Evolutionary conservation across 2,113 vertebrate species (phyloP), one percentile per base, ranked within the genome.

Genomic region (Lates calcarifer): DNA sequence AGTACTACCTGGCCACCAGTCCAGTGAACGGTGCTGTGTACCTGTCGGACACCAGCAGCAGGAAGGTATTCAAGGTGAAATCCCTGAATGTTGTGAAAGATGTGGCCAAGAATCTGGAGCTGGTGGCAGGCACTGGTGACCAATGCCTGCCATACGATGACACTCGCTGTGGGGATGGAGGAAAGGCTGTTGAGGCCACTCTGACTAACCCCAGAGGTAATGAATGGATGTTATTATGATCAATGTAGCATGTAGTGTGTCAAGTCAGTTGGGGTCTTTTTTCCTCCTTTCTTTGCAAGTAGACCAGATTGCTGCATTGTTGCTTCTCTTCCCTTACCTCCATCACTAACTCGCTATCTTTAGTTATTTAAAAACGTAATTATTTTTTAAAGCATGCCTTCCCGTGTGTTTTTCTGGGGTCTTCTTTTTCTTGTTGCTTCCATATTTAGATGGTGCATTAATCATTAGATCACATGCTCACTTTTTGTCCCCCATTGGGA

Each of bases 131-230:
- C 28, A 99, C 98, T 0, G 98, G 98, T 3, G 98, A 99, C 89
- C 98, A 99, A 89, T 99, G 98, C 89, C 96, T 99, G 62, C 98
- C 98, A 0, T 99, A 99, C 0, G 98, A 99, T 18, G 98, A 99
- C 41, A 95, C 96, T 0, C 98, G 98, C 83, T 99, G 98, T 0
- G 98, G 98, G n/a, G 98, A 99, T 6, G 98, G 98, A 56, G 98
- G 98, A 24, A 99, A 97, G 90, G 98, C 97, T 8, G 95, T 94
- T 0, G 98, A 99, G 79, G 98, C 98, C 78, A 97, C 97, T 0
- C 96, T 99, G 20, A 99, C 96, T 58, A 99, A 98, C 83, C 98
- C 98, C 33, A 95, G 98, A 94, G 98, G 98, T 99, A 96, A 90
- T 87, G 3, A 45, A 11, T 13, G 51, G 51, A 53, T 24, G n/a